Evolutionary conservation across 2,888 invertebrate genomes (phyloP).

Genomic region (Cryptocheilus praepositus): DNA sequence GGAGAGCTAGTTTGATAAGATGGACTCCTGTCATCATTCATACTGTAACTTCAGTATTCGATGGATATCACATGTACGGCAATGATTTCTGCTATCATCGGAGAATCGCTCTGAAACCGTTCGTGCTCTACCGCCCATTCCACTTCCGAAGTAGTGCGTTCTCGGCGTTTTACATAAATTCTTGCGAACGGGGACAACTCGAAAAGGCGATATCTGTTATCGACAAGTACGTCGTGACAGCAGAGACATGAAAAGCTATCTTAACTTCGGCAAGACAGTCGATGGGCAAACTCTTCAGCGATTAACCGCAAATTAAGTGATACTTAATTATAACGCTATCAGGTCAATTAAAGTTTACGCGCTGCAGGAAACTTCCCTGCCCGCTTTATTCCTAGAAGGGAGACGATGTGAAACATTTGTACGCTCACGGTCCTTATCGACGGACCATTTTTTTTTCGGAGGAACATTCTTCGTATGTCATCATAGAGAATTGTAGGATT

Average conservation of each 20-base stretch:
- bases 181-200: no score
- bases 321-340: slow-evolving; percentile 23
- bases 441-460: neutral
- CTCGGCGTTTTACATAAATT: slow-evolving; percentile 13
- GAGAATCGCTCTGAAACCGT: no score
- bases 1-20: no score
- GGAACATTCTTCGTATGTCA: neutral
- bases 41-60: no score
- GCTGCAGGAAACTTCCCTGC: neutral
- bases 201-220: neutral
- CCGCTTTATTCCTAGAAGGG: neutral
- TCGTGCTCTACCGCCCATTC: neutral
- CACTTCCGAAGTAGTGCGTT: neutral
- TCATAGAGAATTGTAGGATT: no score
- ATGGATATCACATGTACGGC: no score
- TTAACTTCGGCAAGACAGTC: no score
- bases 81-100: no score
- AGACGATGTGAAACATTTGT: neutral
- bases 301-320: slow-evolving; percentile 18
- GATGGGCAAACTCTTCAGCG: no score
- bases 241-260: no score
- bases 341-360: slow-evolving; percentile 30
- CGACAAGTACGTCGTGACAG: neutral
- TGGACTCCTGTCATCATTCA: no score
- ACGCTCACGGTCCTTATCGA: neutral